Conservation (phyloP, 1,140 invertebrate genomes). For the Nephila pilipes region DNA sequence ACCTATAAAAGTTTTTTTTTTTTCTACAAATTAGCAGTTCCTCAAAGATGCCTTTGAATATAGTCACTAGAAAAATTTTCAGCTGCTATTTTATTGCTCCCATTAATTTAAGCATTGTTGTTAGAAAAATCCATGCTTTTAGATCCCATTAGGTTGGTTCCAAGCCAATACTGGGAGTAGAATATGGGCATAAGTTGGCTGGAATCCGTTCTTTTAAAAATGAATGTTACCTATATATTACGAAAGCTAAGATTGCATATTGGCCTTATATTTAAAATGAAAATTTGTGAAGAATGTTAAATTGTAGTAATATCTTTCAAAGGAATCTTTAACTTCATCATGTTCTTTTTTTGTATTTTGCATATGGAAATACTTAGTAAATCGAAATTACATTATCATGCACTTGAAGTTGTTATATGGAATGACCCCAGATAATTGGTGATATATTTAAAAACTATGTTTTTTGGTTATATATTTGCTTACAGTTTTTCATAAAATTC, state of each 20-base stretch:
- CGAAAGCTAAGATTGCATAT: neutral
- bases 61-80: constrained; percentile 6
- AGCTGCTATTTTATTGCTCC: constrained; percentile 30
- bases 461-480: too few relatives aligned
- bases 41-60: constrained; percentile 24
- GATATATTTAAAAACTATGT: too few relatives aligned
- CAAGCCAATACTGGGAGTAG: constrained; percentile 34
- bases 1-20: neutral
- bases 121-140: constrained; percentile 57
- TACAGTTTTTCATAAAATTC: too few relatives aligned
- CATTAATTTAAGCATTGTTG: constrained; percentile 59
- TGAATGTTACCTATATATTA: constrained; percentile 3
- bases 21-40: neutral
- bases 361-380: too few relatives aligned
- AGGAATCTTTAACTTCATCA: too few relatives aligned
- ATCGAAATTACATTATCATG: too few relatives aligned
- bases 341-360: too few relatives aligned
- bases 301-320: too few relatives aligned
- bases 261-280: neutral
- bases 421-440: too few relatives aligned
- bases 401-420: too few relatives aligned
- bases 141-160: constrained; percentile 21
- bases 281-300: neutral
- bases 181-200: constrained; percentile 41
- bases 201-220: constrained; percentile 39